Conservation (phyloP, 2,888 invertebrate species). For the Mythimna albipuncta region DNA sequence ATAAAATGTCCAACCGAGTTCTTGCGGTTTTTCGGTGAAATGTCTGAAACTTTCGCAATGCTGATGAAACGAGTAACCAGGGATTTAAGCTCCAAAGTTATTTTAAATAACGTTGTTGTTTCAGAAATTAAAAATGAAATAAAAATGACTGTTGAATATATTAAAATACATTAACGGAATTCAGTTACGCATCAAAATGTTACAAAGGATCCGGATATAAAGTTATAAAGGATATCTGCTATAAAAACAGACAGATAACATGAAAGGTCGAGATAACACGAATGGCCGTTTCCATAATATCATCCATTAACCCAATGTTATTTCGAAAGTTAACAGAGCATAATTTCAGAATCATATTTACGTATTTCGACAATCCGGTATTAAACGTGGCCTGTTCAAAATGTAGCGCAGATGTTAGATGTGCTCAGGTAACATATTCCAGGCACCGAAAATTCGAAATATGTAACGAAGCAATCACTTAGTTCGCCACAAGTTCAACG, state of each 20-base stretch:
- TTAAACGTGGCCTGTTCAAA: conserved; percentile 20
- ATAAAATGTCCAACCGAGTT: conserved; percentile 61
- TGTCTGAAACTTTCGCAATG: conserved; percentile 45
- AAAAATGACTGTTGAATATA: conserved; percentile 7
- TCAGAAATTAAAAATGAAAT: conserved; percentile 14
- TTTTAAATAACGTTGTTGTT: conserved; percentile 15
- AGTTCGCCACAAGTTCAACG: conserved; percentile 55
- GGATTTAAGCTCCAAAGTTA: conserved; percentile 22
- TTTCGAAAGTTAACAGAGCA: conserved; percentile 33
- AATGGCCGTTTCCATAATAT: conserved; percentile 21
- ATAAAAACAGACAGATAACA: conserved; percentile 28
- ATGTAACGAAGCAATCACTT: conserved; percentile 63
- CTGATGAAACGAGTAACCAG: conserved; percentile 32
- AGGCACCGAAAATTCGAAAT: conserved; percentile 38
- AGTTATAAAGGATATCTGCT: no score
- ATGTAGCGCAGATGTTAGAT: conserved; percentile 27
- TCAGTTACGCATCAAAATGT: conserved; percentile 32
- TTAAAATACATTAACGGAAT: conserved; percentile 27
- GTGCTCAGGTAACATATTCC: conserved; percentile 41
- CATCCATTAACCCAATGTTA: conserved; percentile 23
- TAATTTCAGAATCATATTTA: conserved; percentile 34
- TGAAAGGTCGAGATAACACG: conserved; percentile 34
- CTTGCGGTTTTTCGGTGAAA: conserved; percentile 50
- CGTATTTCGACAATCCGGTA: conserved; percentile 28
- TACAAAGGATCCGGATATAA: conserved; percentile 32